Evolutionary conservation across 1,140 invertebrate genomes (phyloP).

Genomic region (Lerema accius): DNA sequence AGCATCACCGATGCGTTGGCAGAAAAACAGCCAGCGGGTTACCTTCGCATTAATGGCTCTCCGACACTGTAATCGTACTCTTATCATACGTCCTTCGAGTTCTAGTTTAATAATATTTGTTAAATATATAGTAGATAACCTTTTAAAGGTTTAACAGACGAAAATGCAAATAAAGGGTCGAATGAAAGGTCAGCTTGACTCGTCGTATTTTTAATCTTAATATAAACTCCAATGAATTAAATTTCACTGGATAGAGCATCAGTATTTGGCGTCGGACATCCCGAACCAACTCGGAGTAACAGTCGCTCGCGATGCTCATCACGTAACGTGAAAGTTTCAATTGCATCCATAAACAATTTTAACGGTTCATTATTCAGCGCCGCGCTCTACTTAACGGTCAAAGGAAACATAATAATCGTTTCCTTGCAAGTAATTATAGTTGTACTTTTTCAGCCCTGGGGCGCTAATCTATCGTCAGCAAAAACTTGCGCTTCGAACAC

Average conservation of each 20-base stretch:
- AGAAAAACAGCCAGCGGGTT: too few relatives aligned
- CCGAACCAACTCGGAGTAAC: neutral
- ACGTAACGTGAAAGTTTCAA: conserved; percentile 33
- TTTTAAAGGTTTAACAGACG: too few relatives aligned
- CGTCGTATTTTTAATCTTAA: neutral
- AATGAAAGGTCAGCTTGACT: too few relatives aligned
- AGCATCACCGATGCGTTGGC: too few relatives aligned
- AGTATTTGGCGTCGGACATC: too few relatives aligned
- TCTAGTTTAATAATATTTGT: too few relatives aligned
- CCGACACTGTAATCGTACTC: too few relatives aligned
- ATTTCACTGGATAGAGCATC: neutral
- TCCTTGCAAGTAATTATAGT: conserved; percentile 20
- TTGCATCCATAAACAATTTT: conserved; percentile 30
- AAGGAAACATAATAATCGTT: conserved; percentile 20
- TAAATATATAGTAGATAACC: too few relatives aligned
- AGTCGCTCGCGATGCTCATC: conserved; percentile 9
- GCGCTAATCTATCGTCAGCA: conserved; percentile 10
- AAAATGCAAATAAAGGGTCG: too few relatives aligned
- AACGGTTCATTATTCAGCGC: conserved; percentile 30
- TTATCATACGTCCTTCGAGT: too few relatives aligned
- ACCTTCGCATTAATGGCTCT: too few relatives aligned
- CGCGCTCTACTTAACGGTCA: conserved; percentile 23
- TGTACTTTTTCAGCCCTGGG: conserved; percentile 16
- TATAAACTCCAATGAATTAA: neutral
- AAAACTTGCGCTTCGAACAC: conserved; percentile 22